Conservation (phyloP, 2,888 invertebrate genomes). For the Drosophila picticornis region DNA sequence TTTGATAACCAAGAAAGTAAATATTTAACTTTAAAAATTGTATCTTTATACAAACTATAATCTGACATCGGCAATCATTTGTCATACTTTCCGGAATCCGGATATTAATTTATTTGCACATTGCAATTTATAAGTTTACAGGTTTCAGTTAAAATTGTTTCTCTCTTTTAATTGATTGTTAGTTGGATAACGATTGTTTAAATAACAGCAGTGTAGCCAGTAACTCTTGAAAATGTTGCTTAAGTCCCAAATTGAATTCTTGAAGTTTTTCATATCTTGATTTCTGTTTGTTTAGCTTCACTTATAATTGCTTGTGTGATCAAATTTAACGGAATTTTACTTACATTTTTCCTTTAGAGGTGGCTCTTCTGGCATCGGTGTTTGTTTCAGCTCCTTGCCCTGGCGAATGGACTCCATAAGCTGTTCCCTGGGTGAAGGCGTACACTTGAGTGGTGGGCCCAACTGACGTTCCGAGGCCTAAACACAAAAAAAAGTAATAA, state of each 20-base stretch:
- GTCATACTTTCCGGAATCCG: conserved; percentile 2
- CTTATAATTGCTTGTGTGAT: neutral
- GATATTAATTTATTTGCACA: conserved; percentile 16
- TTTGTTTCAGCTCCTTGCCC: conserved; percentile 89
- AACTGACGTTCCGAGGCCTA: conserved; percentile 94
- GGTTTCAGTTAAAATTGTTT: neutral
- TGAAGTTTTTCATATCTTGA: neutral
- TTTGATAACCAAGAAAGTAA: neutral
- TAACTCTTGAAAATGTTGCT: conserved; percentile 2
- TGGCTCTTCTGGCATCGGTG: conserved; percentile 83
- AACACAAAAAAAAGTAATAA: neutral
- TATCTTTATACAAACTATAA: conserved; percentile 1
- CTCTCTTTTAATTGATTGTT: neutral
- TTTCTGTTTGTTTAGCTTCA: neutral
- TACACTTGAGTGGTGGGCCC: conserved; percentile 90
- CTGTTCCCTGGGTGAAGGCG: conserved; percentile 92
- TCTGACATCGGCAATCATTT: neutral
- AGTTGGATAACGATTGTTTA: neutral
- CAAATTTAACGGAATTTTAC: conserved; percentile 68
- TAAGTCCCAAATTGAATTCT: neutral
- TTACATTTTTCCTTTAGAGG: conserved; percentile 87
- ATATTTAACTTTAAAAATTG: conserved; percentile 11
- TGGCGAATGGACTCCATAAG: conserved; percentile 94
- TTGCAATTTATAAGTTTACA: conserved; percentile 4
- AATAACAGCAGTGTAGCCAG: neutral